Conservation (phyloP, 2,797 vertebrate species). For the Cetoscarus ocellatus region DNA sequence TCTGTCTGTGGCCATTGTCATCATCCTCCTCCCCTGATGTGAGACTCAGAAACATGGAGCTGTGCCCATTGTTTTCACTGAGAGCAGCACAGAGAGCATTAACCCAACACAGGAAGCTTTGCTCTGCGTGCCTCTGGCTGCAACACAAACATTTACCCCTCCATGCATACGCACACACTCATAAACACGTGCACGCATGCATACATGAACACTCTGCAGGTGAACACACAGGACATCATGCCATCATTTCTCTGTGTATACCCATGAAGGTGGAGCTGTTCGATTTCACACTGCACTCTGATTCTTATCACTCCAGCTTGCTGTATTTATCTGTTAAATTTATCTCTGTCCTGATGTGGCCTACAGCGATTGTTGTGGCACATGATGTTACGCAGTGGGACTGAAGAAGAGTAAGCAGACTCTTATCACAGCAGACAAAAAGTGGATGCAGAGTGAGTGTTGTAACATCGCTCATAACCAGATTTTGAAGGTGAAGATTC, state of each 20-base stretch:
- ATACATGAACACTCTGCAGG: slow-evolving; percentile 31
- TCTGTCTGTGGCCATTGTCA: slow-evolving; percentile 58
- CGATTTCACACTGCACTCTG: slow-evolving; percentile 32
- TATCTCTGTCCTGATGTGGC: slow-evolving; percentile 50
- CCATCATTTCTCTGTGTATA: slow-evolving; percentile 21
- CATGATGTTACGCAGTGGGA: slow-evolving; percentile 21
- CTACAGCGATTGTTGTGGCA: slow-evolving; percentile 46
- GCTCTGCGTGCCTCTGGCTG: slow-evolving; percentile 40
- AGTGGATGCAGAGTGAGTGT: slow-evolving; percentile 16
- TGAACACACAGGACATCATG: slow-evolving; percentile 30
- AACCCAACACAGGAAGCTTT: slow-evolving; percentile 52
- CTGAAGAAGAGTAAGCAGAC: slow-evolving; percentile 39
- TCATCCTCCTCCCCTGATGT: slow-evolving; percentile 30
- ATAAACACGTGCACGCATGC: not conserved
- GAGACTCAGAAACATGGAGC: slow-evolving; percentile 48
- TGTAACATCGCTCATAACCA: slow-evolving; percentile 23
- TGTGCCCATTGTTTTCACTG: slow-evolving; percentile 61
- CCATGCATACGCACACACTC: slow-evolving; percentile 8
- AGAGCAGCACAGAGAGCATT: slow-evolving; percentile 31
- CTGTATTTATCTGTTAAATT: slow-evolving; percentile 62
- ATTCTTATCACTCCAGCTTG: slow-evolving; percentile 53
- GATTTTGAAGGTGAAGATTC: slow-evolving; percentile 32
- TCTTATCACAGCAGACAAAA: slow-evolving; percentile 29
- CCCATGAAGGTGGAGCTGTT: slow-evolving; percentile 20
- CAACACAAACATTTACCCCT: slow-evolving; percentile 38